phyloP scores from a whole-genome alignment of 2,797 vertebrate genomes.

The Cottoperca gobio region DNA sequence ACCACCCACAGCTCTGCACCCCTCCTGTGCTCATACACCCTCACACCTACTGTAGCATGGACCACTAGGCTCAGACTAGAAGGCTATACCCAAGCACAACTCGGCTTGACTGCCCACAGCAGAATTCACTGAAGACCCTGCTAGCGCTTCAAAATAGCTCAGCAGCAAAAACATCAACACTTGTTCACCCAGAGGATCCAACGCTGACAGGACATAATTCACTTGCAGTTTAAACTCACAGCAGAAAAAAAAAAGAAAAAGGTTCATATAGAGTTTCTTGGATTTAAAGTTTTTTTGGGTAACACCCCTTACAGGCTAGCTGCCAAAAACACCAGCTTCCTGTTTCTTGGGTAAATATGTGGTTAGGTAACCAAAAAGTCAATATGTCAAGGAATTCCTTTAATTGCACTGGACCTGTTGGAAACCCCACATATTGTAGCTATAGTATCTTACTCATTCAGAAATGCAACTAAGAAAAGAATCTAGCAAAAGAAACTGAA shows the following conservation, averaged over 20 bases:
- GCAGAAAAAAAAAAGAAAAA: neutral
- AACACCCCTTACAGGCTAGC: neutral
- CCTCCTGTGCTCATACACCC: slow-evolving; percentile 30
- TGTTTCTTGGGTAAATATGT: neutral
- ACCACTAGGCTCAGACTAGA: slow-evolving; percentile 27
- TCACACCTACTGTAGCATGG: slow-evolving; percentile 33
- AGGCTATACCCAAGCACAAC: slow-evolving; percentile 19
- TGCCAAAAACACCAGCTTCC: slow-evolving; percentile 8
- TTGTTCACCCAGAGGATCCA: slow-evolving; percentile 17
- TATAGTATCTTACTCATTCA: neutral
- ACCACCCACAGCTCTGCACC: slow-evolving; percentile 62
- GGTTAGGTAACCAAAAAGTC: neutral
- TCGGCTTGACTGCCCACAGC: slow-evolving; percentile 24
- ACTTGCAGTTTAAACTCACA: slow-evolving; percentile 29
- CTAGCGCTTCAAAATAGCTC: slow-evolving; percentile 33
- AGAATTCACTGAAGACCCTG: slow-evolving; percentile 11
- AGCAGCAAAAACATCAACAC: slow-evolving; percentile 32
- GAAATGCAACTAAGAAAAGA: neutral
- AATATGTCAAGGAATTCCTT: neutral
- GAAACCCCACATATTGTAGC: neutral
- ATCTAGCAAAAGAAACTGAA: neutral
- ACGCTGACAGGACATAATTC: slow-evolving; percentile 23
- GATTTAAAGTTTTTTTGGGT: neutral
- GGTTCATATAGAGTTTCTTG: neutral
- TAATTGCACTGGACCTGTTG: neutral